Percentiles rank a stretch among this genome's conserved stretches.
Evolutionary conservation across 2,113 vertebrate species (phyloP).

Genomic region (Phylloscopus trochiloides): DNA sequence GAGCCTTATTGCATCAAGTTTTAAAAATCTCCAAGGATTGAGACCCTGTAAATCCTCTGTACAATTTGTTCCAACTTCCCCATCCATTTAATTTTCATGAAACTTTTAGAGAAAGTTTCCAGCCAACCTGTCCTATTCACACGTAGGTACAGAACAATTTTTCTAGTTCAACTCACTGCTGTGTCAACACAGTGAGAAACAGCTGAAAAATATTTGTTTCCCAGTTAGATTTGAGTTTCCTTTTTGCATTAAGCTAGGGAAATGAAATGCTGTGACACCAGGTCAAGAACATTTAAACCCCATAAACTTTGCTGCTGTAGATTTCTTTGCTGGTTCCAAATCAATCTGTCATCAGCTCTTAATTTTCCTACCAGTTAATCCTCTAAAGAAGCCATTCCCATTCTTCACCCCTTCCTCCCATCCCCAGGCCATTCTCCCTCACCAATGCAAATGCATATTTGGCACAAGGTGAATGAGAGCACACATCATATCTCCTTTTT

Average conservation of each 20-base stretch:
- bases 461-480: neutral
- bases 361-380: neutral
- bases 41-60: neutral
- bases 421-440: neutral
- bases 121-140: neutral
- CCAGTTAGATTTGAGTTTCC: neutral
- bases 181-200: neutral
- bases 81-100: neutral
- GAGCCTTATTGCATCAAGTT: neutral
- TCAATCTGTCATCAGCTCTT: neutral
- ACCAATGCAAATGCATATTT: neutral
- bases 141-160: neutral
- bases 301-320: neutral
- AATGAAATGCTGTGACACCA: neutral
- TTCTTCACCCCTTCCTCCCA: neutral
- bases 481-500: neutral
- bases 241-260: neutral
- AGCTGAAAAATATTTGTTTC: neutral
- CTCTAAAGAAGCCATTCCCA: neutral
- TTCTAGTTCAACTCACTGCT: neutral
- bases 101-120: neutral
- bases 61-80: neutral
- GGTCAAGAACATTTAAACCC: neutral
- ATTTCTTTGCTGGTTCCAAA: neutral
- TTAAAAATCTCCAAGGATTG: neutral